phyloP scores from a whole-genome alignment of 2,113 vertebrate genomes.

The Onychostruthus taczanowskii region DNA sequence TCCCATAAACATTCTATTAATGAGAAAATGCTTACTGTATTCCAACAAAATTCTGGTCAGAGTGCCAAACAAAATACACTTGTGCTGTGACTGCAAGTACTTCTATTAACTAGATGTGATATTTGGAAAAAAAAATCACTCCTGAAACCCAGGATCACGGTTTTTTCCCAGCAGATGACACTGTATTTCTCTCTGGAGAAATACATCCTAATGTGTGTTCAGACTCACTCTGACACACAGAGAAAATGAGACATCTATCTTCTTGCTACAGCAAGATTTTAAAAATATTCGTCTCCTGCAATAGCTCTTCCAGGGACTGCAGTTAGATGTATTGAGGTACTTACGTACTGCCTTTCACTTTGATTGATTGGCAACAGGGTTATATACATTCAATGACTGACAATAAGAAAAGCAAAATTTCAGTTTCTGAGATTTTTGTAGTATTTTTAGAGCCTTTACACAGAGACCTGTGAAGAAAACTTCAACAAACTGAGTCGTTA shows the following conservation, averaged over 20 bases:
- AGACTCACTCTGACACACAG: neutral
- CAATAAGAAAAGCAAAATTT: neutral
- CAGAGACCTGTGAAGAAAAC: neutral
- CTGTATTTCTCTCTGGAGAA: neutral
- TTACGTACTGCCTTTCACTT: neutral
- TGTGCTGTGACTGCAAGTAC: neutral
- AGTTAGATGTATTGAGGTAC: neutral
- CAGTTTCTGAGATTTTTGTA: neutral
- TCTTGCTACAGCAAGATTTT: neutral
- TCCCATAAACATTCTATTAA: neutral
- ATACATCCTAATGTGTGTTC: neutral
- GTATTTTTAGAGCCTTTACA: neutral
- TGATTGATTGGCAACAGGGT: neutral
- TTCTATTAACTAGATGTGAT: constrained; percentile 1
- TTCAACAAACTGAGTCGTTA: neutral
- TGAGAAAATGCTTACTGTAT: neutral
- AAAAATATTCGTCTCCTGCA: neutral
- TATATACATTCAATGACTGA: neutral
- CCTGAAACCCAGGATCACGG: neutral
- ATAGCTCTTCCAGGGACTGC: neutral
- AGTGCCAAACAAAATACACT: neutral
- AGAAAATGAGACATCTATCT: neutral
- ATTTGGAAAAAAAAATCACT: neutral
- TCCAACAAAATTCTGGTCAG: neutral
- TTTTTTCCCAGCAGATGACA: neutral